Base-by-base conservation (phyloP, 1,140 invertebrate genomes). In the Melipona quadrifasciata region DNA sequence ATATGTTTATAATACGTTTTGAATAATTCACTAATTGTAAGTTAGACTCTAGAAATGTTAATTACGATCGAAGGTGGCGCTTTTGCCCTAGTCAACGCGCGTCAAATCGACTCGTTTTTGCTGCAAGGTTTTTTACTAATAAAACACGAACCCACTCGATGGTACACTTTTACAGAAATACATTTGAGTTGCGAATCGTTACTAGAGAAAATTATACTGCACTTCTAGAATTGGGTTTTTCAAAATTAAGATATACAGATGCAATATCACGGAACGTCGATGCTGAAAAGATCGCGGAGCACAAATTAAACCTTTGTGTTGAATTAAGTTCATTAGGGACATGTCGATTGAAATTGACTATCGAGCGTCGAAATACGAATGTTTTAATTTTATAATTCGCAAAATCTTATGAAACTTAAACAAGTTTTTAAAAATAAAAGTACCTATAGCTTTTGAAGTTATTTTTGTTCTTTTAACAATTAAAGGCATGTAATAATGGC, bases 61-160 rank as follows among this genome's bases (percentile, higher is more conserved):
- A 84, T 67, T 84, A 80, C 57, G 65, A 78, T 72, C 57, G 70
- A 80, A 80, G 78, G 39, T 57, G 70, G 68, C 77, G 83, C 70
- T 57, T 80, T 84, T 51, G 47, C 12, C 24, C 58, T 65, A 80
- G 14, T 68, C 68, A 31, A 79, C n/a, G 12, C 2, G 19, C 31
- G 51, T 70, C 17, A 27, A 71, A 78, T 83, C 74, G 75, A 79
- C 67, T 84, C 39, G 55, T 67, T 84, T 34, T n/a, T 65, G 53
- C 11, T 17, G 31, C 55, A 78, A 76, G 39, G 8, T 78, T 71
- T 79, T 70, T 58, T 57, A 4, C 5, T 71, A 51, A 16, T 61
- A 64, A 83, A 57, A 75, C 24, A 64, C 17, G 34, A 75, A 51
- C 19, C 39, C 31, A 21, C 31, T 55, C 34, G 12, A 34, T 76